These are phyloP conservation scores for Lucilia sericata DNA, from an alignment of 1,140 invertebrate genomes.

Conservation along the genomic window DNA sequence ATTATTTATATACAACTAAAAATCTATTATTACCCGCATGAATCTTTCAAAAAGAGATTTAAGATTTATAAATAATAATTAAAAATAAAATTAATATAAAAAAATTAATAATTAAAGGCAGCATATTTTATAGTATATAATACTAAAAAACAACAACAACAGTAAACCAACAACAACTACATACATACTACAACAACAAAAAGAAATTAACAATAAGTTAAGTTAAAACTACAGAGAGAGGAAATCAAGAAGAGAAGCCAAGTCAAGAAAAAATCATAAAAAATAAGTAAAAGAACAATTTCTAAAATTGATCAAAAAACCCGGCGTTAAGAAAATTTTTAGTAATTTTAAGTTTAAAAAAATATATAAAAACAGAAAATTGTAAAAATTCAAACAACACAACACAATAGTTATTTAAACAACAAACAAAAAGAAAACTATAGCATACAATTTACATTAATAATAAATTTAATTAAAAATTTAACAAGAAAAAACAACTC, in stretches of 20 bases:
- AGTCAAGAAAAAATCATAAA: not conserved
- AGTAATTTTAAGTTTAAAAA: too few species aligned
- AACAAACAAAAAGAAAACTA: too few species aligned
- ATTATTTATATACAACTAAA: conserved; percentile 46
- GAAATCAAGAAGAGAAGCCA: not conserved
- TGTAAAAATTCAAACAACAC: too few species aligned
- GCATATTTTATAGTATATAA: conserved; percentile 15
- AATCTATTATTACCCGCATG: conserved; percentile 7
- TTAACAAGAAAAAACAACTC: not conserved
- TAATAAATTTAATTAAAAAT: not conserved
- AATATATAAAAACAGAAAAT: too few species aligned
- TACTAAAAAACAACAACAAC: conserved; percentile 17
- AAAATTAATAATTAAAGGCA: not conserved
- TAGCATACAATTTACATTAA: too few species aligned
- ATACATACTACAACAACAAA: not conserved
- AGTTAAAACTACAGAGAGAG: not conserved
- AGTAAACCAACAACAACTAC: not conserved
- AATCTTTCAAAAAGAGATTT: conserved; percentile 9
- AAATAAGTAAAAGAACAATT: too few species aligned
- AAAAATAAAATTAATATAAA: not conserved
- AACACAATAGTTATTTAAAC: too few species aligned
- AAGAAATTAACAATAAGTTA: not conserved
- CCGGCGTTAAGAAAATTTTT: too few species aligned
- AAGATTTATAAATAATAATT: not conserved
- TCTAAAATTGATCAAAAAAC: too few species aligned